Evolutionary conservation across 1,140 invertebrate species (phyloP), one percentile per base, ranked within the genome.

Genomic region (Tetramorium alpestre): DNA sequence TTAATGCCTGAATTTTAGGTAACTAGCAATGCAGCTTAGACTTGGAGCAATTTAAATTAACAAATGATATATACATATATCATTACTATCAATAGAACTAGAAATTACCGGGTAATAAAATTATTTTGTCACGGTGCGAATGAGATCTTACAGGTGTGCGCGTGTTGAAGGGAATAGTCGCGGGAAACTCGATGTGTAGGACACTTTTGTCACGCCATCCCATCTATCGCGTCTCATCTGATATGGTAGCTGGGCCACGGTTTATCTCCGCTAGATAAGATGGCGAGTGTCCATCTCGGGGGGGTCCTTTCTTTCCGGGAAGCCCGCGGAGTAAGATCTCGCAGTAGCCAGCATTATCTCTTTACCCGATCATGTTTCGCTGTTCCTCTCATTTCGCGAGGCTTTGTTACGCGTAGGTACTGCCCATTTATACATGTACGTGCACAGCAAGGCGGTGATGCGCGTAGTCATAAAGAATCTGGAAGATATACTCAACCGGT

Each of bases 201-300:
- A 91, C 88, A 91, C 90, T 91, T 90, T 91, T 91, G 87, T 88
- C 89, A 86, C 67, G 69, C 58, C 88, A 75, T 72, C 78, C 89
- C 87, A 90, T 92, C 89, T 89, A 89, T 91, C 90, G 86, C 82
- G 89, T 90, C 88, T 89, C 92, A 94, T 94, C 92, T 92, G 93
- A 93, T 94, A 93, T 75, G 87, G 86, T 87, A 91, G 87, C 88
- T 87, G 84, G 85, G 86, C 89, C 91, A 87, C 86, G 67, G 81
- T 76, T 85, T 91, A 90, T 91, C 91, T 91, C 70, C 80, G 87
- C 88, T 88, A 93, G 92, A 90, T 91, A 91, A 92, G 88, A 93
- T 89, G 89, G 89, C 88, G 87, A 86, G 90, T 89, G 86, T 92
- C 67, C 92, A 90, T 93, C 90, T 90, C 86, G 62, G 76, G 64